phyloP scores from a whole-genome alignment of 1,140 invertebrate species.

The Wasmannia auropunctata region DNA sequence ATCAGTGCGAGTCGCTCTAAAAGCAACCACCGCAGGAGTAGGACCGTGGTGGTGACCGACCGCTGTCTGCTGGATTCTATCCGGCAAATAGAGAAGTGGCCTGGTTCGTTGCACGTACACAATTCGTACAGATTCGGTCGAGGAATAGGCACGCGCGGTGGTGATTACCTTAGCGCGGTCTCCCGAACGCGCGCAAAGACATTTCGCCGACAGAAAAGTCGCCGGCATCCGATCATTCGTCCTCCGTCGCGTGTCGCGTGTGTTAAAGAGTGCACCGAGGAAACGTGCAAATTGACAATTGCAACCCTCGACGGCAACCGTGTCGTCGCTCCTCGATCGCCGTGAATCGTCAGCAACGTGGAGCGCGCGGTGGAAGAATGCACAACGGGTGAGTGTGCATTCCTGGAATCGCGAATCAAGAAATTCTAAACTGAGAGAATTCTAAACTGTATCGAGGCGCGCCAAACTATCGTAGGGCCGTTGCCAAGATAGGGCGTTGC shows the following conservation, averaged over 20 bases:
- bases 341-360: conserved; percentile 49
- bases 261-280: conserved; percentile 27
- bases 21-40: conserved; percentile 51
- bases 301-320: not conserved
- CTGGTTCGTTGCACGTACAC: not conserved
- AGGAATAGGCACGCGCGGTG: not conserved
- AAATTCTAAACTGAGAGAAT: not conserved
- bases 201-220: not conserved
- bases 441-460: not conserved
- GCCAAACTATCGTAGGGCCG: not conserved
- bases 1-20: conserved; percentile 56
- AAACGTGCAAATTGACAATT: conserved; percentile 6
- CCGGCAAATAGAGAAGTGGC: conserved; percentile 36
- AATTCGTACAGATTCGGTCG: not conserved
- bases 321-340: not conserved
- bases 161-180: not conserved
- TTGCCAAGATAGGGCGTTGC: not conserved
- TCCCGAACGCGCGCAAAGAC: not conserved
- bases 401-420: not conserved
- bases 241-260: conserved; percentile 14
- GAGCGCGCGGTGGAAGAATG: conserved; percentile 60
- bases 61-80: conserved; percentile 4
- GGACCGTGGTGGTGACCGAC: conserved; percentile 42
- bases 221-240: not conserved
- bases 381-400: conserved; percentile 51